A percentile compares a stretch with the other conserved stretches of the same genome.
These are phyloP conservation scores for Imbricaverruca yamaguchii DNA, from an alignment of 2,888 invertebrate genomes.

Conservation along the genomic window DNA sequence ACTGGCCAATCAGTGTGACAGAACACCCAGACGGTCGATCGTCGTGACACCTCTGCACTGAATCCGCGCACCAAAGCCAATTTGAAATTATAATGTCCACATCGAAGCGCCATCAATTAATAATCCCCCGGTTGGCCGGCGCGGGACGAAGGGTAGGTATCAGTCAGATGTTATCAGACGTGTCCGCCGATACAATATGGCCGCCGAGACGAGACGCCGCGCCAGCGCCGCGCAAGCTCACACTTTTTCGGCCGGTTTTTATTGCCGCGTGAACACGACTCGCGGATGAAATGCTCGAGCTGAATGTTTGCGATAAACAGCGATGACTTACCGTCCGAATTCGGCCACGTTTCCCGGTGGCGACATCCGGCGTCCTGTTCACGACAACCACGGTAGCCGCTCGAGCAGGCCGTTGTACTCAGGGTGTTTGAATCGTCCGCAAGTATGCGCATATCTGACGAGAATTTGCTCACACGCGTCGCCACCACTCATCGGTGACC, in stretches of 20 bases:
- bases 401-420: too few relatives aligned
- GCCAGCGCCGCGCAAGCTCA: background rate
- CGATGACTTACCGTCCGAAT: background rate
- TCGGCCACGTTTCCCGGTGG: too few relatives aligned
- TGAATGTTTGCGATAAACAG: background rate
- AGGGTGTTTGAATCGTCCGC: too few relatives aligned
- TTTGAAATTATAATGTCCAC: constrained; percentile 19
- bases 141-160: background rate
- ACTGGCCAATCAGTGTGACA: too few relatives aligned
- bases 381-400: too few relatives aligned
- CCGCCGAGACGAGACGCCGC: background rate
- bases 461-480: too few relatives aligned
- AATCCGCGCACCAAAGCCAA: constrained; percentile 2
- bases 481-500: too few relatives aligned
- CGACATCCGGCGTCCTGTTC: too few relatives aligned
- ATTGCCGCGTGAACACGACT: background rate
- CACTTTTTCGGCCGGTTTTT: background rate
- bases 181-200: background rate
- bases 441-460: too few relatives aligned
- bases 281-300: background rate
- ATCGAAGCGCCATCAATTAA: constrained; percentile 18
- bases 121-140: background rate
- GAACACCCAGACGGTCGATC: background rate
- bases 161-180: background rate
- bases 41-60: background rate